Conservation (phyloP, 2,888 invertebrate genomes). For the Congeria kusceri region DNA sequence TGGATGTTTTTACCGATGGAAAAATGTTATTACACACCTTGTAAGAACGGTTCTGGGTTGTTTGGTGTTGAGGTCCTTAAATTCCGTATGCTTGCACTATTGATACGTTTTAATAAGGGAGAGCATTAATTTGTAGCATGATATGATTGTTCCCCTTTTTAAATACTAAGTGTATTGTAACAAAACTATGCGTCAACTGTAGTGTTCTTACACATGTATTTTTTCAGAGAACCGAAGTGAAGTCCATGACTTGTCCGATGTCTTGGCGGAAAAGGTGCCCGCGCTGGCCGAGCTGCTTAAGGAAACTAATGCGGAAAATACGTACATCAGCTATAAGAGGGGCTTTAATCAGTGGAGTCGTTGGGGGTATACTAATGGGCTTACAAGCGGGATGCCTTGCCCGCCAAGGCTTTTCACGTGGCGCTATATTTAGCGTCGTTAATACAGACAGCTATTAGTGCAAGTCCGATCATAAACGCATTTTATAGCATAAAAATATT, state of each 20-base stretch:
- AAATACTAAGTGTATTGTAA: too few species aligned
- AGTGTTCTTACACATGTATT: too few species aligned
- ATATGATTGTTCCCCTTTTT: too few species aligned
- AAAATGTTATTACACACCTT: constrained; percentile 21
- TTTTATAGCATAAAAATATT: constrained; percentile 62
- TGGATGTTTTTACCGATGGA: constrained; percentile 21
- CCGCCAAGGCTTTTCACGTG: constrained; percentile 54
- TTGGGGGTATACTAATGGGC: constrained; percentile 40
- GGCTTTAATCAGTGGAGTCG: constrained; percentile 47
- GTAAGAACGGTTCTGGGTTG: constrained; percentile 27
- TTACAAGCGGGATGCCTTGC: constrained; percentile 43
- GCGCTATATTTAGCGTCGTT: constrained; percentile 54
- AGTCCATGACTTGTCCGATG: constrained; percentile 34
- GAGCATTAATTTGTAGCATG: too few species aligned
- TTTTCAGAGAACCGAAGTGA: neutral
- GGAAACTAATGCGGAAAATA: constrained; percentile 35
- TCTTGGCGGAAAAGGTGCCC: constrained; percentile 32
- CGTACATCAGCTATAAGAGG: constrained; percentile 19
- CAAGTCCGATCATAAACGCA: constrained; percentile 50
- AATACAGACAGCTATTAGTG: constrained; percentile 40
- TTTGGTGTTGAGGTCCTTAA: constrained; percentile 21
- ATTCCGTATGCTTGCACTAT: neutral
- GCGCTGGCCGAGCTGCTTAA: constrained; percentile 39
- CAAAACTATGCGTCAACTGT: too few species aligned
- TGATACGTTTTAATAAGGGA: too few species aligned